A percentile compares a stretch with the other conserved stretches of the same genome.
Evolutionary conservation across 2,797 vertebrate genomes (phyloP).

Genomic region (Acanthornis magna): DNA sequence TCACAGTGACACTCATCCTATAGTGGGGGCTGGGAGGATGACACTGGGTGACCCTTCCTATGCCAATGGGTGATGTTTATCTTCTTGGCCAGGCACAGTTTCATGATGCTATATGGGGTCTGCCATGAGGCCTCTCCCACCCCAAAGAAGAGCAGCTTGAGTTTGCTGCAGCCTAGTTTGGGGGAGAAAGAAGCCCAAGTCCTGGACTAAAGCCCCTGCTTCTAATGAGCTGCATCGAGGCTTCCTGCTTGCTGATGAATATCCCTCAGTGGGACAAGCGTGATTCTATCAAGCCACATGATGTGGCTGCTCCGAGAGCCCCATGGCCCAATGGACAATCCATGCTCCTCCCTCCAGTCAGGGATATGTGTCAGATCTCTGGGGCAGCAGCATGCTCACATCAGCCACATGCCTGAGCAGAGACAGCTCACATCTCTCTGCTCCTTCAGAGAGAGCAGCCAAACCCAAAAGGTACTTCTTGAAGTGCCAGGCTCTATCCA

Average conservation of each 20-base stretch:
- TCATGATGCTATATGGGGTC: neutral
- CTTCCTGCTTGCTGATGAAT: neutral
- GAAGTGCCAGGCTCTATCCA: neutral
- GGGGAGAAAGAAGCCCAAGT: neutral
- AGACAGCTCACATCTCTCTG: neutral
- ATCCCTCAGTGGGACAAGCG: fast-evolving
- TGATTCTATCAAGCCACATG: neutral
- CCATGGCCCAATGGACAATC: neutral
- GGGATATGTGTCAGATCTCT: fast-evolving
- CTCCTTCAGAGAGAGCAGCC: neutral
- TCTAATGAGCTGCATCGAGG: neutral
- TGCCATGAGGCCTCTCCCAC: neutral
- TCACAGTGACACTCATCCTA: neutral
- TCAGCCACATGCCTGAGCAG: neutral
- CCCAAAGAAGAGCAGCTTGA: neutral
- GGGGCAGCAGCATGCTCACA: neutral
- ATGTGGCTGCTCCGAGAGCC: fast-evolving
- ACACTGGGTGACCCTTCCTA: neutral
- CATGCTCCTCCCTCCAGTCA: neutral
- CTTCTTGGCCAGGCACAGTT: neutral
- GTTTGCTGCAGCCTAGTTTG: neutral
- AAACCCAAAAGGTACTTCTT: neutral
- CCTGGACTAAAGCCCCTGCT: neutral
- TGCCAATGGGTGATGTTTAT: neutral
- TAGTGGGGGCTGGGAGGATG: neutral